phyloP scores from a whole-genome alignment of 2,888 invertebrate genomes.

The Andricus curvator region DNA sequence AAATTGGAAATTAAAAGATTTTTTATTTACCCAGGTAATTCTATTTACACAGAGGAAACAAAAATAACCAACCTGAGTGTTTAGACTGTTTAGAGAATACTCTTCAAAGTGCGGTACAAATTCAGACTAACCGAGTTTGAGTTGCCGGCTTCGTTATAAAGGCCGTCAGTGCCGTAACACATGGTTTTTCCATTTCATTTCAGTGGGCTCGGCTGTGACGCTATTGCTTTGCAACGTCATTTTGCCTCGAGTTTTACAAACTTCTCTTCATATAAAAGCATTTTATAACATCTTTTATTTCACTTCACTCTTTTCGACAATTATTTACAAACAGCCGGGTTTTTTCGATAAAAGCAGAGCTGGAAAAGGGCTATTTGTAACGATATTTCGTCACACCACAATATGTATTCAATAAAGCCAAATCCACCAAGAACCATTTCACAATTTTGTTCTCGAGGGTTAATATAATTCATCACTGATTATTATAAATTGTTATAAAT shows the following conservation, averaged over 20 bases:
- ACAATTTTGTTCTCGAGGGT: too few relatives aligned
- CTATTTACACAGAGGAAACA: not conserved
- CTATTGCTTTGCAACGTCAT: not conserved
- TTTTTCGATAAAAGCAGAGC: too few relatives aligned
- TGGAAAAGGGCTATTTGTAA: too few relatives aligned
- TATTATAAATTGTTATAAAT: too few relatives aligned
- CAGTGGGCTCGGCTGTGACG: not conserved
- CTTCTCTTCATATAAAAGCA: not conserved
- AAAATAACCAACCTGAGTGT: not conserved
- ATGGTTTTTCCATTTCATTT: not conserved
- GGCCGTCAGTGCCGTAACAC: not conserved
- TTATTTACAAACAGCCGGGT: too few relatives aligned
- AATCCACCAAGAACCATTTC: too few relatives aligned
- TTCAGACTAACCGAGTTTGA: conserved; percentile 1
- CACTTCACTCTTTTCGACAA: too few relatives aligned
- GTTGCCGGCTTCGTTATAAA: conserved; percentile 21
- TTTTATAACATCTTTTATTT: not conserved
- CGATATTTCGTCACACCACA: too few relatives aligned
- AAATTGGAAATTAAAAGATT: not conserved
- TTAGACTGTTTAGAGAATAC: not conserved
- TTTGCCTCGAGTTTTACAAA: not conserved
- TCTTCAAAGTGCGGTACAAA: not conserved
- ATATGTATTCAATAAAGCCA: too few relatives aligned
- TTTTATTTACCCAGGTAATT: not conserved
- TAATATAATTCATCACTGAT: too few relatives aligned